These are phyloP conservation scores for Potamilus streckersoni DNA, from an alignment of 1,140 invertebrate genomes.

Conservation along the genomic window DNA sequence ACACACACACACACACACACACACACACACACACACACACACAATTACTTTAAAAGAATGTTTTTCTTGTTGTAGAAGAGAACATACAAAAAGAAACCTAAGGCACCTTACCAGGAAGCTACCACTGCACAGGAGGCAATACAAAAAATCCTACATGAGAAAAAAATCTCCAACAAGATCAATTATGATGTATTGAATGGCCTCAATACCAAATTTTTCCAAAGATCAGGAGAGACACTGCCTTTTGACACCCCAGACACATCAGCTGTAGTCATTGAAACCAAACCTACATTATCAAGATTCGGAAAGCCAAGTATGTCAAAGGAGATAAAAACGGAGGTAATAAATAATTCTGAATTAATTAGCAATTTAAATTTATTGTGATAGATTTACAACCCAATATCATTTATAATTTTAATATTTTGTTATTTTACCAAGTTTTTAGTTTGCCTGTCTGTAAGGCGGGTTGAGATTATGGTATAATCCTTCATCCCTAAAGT, in stretches of 20 bases:
- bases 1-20: no score
- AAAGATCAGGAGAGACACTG: background rate
- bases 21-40: no score
- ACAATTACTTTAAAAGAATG: no score
- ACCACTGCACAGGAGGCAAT: conserved; percentile 91
- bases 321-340: no score
- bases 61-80: conserved; percentile 18
- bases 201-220: conserved; percentile 65
- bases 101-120: conserved; percentile 68
- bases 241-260: background rate
- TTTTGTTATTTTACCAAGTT: no score
- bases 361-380: no score
- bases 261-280: background rate
- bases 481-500: no score
- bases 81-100: conserved; percentile 69
- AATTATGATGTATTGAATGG: conserved; percentile 97
- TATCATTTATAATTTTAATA: no score
- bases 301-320: conserved; percentile 17
- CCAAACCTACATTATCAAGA: conserved; percentile 8
- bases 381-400: no score
- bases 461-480: no score
- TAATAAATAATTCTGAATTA: no score
- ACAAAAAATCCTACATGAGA: conserved; percentile 94
- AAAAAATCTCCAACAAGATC: conserved; percentile 95
- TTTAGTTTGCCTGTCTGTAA: no score